Evolutionary conservation across 2,113 vertebrate species (phyloP).

Genomic region (Pangasianodon hypophthalmus): DNA sequence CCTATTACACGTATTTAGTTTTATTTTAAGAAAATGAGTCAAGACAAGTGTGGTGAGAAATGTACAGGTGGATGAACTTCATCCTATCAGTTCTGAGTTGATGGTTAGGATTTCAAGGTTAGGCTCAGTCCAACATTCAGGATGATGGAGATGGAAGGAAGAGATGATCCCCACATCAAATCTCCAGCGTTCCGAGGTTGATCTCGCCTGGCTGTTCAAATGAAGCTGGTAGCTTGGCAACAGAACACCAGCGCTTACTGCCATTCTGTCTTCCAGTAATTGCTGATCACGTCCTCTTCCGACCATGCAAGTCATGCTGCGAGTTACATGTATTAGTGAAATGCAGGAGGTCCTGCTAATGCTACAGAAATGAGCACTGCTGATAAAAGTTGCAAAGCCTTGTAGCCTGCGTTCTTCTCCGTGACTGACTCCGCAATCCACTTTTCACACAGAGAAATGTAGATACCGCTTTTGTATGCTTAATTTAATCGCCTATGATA

Average conservation of each 20-base stretch:
- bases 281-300: not conserved
- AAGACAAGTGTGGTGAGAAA: not conserved
- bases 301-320: not conserved
- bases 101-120: not conserved
- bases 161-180: not conserved
- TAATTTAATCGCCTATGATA: conserved; percentile 37
- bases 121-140: not conserved
- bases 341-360: not conserved
- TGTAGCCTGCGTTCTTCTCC: not conserved
- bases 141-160: not conserved
- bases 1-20: not conserved
- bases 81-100: not conserved
- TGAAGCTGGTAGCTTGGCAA: conserved; percentile 1
- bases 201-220: not conserved
- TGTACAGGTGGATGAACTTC: not conserved
- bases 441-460: not conserved
- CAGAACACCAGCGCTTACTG: not conserved
- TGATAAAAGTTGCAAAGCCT: not conserved
- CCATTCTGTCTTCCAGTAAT: not conserved
- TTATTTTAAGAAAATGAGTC: not conserved
- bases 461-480: not conserved
- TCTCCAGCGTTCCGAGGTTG: not conserved
- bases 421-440: not conserved
- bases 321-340: not conserved
- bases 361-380: not conserved